Evolutionary conservation across 2,888 invertebrate genomes (phyloP), one percentile per base, ranked within the genome.

Genomic region (Epinotia ramella): DNA sequence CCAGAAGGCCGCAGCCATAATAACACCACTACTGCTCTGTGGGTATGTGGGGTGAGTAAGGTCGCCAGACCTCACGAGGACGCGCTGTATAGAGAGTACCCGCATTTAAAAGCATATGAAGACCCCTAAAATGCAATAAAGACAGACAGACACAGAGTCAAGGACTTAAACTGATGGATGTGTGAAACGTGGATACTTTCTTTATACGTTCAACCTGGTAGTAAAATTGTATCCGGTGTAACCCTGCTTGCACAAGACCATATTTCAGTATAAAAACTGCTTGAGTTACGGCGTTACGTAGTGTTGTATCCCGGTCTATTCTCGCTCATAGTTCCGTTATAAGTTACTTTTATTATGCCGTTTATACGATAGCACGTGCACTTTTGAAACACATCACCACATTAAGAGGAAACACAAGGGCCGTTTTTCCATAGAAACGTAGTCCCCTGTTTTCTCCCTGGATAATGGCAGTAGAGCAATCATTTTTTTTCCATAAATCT

Each of bases 321-420:
- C 65, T 40, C 33, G 44, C 40, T 59, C 53, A 33, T 70, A 44
- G 70, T 70, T 70, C 24, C 53, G 49, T 40, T 60, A 75, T 70
- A 70, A 65, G 59, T 75, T 75, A 60, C n/a, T 60, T 70, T 75
- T 70, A 75, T 60, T 70, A 74, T 59, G 3, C 13, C n/a, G 40
- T 49, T 33, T 12, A 28, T n/a, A 70, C 13, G n/a, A 60, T 40
- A 59, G n/a, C 18, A 64, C 62, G 70, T 65, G 18, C 20, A 40
- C 18, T 65, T 65, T 65, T 13, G 33, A 20, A 49, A 44, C 46
- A 46, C 44, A 28, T 60, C 59, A 53, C 44, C 9, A 11, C 44
- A 5, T 46, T 64, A 6, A 20, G n/a, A n/a, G n/a, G n/a, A n/a
- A n/a, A n/a, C n/a, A n/a, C n/a, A n/a, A n/a, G n/a, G n/a, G n/a